Base-by-base conservation (phyloP, 1,140 invertebrate genomes). In the Pissodes strobi region DNA sequence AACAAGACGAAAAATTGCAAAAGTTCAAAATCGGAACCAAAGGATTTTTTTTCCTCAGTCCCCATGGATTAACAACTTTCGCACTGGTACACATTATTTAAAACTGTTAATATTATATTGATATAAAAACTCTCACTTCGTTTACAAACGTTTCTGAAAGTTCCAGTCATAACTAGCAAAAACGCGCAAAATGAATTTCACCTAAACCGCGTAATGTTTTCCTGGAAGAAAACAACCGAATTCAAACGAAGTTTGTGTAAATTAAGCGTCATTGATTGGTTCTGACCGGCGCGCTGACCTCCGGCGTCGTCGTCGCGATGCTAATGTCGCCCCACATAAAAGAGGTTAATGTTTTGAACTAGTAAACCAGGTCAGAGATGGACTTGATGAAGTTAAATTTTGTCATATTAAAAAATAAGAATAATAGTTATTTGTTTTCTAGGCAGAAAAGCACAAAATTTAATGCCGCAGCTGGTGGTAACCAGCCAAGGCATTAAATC, bases 211-310 rank as follows among this genome's bases (percentile, higher is more conserved):
- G 30, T 52, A 30, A 46, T 48, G 43, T 61, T 30, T 53, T 64
- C 39, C 52, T 52, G 13, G 59, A 21, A 56, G 2, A 67, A 53
- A 52, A 39, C 38, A 15, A 34, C n/a, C 57, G 52, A 53, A 58
- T 64, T 58, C 25, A 45, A 58, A 67, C 68, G 58, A 64, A 64
- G 61, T 59, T 62, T 62, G 38, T 55, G 51, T 60, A 55, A 57
- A 56, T 49, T 59, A 56, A 55, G 49, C 63, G 38, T 62, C 72
- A 72, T 74, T 72, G 72, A 74, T 74, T 74, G 52, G 56, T 56
- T 61, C 34, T 72, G 70, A 72, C 70, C 71, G 70, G 61, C 66
- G 69, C 66, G 62, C 60, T 71, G 70, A 64, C 70, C 70, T 67
- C 48, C 43, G 53, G 38, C 64, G 52, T 45, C 57, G 59, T 9